Conservation (phyloP, 2,113 vertebrate species). For the Crotophaga sulcirostris region DNA sequence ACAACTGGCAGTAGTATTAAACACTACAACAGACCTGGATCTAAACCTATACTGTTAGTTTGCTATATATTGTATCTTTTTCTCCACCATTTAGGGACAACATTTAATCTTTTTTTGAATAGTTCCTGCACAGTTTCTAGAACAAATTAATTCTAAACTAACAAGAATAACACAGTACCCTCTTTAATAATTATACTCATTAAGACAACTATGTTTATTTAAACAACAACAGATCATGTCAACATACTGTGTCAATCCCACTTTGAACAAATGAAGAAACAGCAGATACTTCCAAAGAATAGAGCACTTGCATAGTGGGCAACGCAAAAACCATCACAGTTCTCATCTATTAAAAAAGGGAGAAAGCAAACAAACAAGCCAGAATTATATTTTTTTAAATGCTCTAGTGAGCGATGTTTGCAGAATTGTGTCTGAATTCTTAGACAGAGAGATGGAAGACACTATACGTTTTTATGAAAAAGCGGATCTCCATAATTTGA, state of each 20-base stretch:
- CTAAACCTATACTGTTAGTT: neutral
- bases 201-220: neutral
- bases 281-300: slow-evolving; percentile 86
- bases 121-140: neutral
- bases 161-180: neutral
- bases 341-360: slow-evolving; percentile 74
- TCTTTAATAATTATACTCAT: neutral
- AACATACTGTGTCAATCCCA: slow-evolving; percentile 85
- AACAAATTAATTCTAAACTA: neutral
- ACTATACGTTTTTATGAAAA: neutral
- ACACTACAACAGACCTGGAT: neutral
- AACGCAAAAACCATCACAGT: slow-evolving; percentile 85
- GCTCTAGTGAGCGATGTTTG: neutral
- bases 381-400: neutral
- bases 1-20: neutral
- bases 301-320: slow-evolving; percentile 85
- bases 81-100: neutral
- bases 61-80: neutral
- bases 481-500: neutral
- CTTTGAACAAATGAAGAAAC: slow-evolving; percentile 86
- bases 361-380: neutral
- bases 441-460: neutral
- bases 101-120: neutral
- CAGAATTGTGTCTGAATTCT: neutral
- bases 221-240: neutral